These are phyloP conservation scores for Itoplectis maculator DNA, from an alignment of 2,888 invertebrate genomes.

Conservation along the genomic window DNA sequence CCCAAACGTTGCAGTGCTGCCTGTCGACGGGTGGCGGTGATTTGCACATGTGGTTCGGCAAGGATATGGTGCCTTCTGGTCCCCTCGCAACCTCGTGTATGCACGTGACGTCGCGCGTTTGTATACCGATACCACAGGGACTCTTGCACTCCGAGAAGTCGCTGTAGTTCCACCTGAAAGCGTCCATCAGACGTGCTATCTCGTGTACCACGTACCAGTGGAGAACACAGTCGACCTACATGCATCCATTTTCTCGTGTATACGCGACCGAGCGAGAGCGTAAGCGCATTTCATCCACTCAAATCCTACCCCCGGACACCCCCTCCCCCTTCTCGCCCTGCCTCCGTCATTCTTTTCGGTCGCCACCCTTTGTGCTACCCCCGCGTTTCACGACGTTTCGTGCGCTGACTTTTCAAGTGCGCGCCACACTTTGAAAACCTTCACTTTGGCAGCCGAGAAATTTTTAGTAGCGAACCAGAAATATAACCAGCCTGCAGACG, in stretches of 20 bases:
- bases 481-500: background rate
- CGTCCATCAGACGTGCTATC: constrained; percentile 54
- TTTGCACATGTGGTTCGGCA: constrained; percentile 97
- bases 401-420: constrained; percentile 29
- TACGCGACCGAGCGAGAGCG: background rate
- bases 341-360: background rate
- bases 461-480: background rate
- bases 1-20: constrained; percentile 96
- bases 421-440: constrained; percentile 4
- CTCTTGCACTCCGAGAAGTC: constrained; percentile 96
- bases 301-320: background rate
- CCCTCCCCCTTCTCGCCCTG: background rate
- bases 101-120: constrained; percentile 95
- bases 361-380: constrained; percentile 11
- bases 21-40: constrained; percentile 95
- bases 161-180: constrained; percentile 92
- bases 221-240: constrained; percentile 25
- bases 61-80: constrained; percentile 94
- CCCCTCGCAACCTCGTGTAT: constrained; percentile 95
- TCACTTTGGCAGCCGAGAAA: background rate
- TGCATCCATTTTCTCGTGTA: constrained; percentile 31
- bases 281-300: constrained; percentile 37
- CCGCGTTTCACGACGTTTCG: background rate
- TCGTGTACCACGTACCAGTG: constrained; percentile 25
- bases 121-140: constrained; percentile 97